Evolutionary conservation across 2,888 invertebrate species (phyloP), one percentile per base, ranked within the genome.

Genomic region (Monoplex corrugatus): DNA sequence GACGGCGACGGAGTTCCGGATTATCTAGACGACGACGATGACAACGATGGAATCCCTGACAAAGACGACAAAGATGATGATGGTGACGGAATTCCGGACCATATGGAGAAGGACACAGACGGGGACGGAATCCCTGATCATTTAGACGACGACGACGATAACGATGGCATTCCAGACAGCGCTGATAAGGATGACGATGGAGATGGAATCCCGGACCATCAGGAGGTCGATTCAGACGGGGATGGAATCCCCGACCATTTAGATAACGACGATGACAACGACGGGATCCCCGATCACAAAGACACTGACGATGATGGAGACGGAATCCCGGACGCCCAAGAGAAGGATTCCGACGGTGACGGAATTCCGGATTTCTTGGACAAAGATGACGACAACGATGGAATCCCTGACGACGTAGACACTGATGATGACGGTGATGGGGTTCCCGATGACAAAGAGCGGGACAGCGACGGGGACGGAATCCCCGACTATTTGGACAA

Each of bases 31-130:
- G 91, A 93, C 68, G 94, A 95, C 90, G 92, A 90, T 75, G 94
- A 95, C 92, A 94, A 93, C 28, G 94, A 95, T 89, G 95, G 95
- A 6, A 94, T 95, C 50, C 93, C 94, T 6, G 94, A 95, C 90
- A n/a, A 93, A 90, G 80, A 90, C 35, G 93, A 94, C 35, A 89
- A 91, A 44, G 95, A 95, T 89, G 91, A 91, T 28, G 95, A 95
- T 90, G 94, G 94, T 44, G 95, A 95, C 91, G 95, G 95, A 0
- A 94, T 95, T 87, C 95, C 95, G 6, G 95, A 95, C 88, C 90
- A 92, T 50, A 86, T 92, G 13, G 95, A 95, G 87, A 91, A 93
- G 44, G 87, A 87, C 87, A 90, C 90, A 50, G 94, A 95, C 91
- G 93, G 94, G 28, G 94, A 95, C 88, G 95, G 95, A 10, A 94